Base-by-base conservation (phyloP, 2,888 invertebrate genomes). In the Amphiduros pacificus region DNA sequence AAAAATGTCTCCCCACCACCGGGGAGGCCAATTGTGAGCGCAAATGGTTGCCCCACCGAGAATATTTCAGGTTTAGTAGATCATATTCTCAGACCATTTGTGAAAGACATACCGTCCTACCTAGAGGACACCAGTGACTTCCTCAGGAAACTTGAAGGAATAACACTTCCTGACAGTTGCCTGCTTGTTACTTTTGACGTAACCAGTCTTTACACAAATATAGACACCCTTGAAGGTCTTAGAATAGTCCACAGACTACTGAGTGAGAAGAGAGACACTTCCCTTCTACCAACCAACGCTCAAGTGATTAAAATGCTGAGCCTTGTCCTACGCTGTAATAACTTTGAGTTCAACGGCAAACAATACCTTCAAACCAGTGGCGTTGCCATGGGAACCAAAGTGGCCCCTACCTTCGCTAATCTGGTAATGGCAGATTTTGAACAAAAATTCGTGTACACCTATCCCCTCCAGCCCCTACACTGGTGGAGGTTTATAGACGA, bases 311-410 rank as follows among this genome's bases (percentile, higher is more conserved):
- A 11, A 4, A 26, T 55, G 11, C 41, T 55, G 40, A 55, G 22
- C 14, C 27, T 40, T 24, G 55, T 55, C 14, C 41, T 55, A 14
- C 14, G 4, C 17, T 40, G 11, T 24, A 55, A 55, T 26, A 55
- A 55, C 28, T 55, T 55, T 24, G 24, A 55, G 9, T 55, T 55
- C n/a, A 55, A 55, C 40, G 55, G 55, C 2, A 24, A 55, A 22
- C 36, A 55, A 22, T 55, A 55, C 41, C 24, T 40, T 9, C 55
- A 55, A 26, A 31, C 40, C 9, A 26, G 40, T 3, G 55, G 55
- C 17, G 40, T 40, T 22, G 55, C 55, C 17, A 55, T 55, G 55
- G 55, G 55, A 5, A 55, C 55, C 11, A 11, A 40, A 26, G 55
- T 55, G 17, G 55, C 55, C 6, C 55, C 55, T 17, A 26, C 55